Conservation (phyloP, 2,888 invertebrate genomes). For the Heliconius ethilla region DNA sequence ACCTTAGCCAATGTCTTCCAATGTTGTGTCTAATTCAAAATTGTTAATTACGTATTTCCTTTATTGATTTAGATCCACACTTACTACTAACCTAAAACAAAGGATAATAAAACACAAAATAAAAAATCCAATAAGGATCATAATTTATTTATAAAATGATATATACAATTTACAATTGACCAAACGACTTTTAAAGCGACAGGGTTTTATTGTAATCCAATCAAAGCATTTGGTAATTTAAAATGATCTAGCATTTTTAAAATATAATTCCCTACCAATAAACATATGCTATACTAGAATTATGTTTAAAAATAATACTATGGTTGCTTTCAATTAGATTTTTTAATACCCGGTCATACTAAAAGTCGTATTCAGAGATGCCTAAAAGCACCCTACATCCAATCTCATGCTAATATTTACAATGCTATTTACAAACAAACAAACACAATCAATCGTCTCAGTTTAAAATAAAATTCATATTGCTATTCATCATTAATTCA, state of each 20-base stretch:
- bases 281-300: conserved; percentile 27
- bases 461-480: conserved; percentile 35
- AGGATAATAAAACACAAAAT: conserved; percentile 59
- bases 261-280: conserved; percentile 38
- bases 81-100: not conserved
- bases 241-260: conserved; percentile 40
- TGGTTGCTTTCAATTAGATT: conserved; percentile 45
- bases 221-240: conserved; percentile 31
- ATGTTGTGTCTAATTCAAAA: not conserved
- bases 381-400: conserved; percentile 67
- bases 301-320: conserved; percentile 39
- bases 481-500: not conserved
- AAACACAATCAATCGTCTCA: conserved; percentile 25
- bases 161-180: conserved; percentile 81
- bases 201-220: conserved; percentile 50
- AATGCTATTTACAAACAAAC: conserved; percentile 58
- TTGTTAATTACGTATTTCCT: not conserved
- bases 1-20: too few relatives aligned
- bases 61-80: not conserved
- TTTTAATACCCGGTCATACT: conserved; percentile 59
- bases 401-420: conserved; percentile 73
- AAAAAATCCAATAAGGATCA: conserved; percentile 78
- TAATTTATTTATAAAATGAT: conserved; percentile 79
- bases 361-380: conserved; percentile 61
- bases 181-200: conserved; percentile 65